These are phyloP conservation scores for Zosterops pallidus DNA, from an alignment of 2,113 vertebrate genomes.

Conservation along the genomic window DNA sequence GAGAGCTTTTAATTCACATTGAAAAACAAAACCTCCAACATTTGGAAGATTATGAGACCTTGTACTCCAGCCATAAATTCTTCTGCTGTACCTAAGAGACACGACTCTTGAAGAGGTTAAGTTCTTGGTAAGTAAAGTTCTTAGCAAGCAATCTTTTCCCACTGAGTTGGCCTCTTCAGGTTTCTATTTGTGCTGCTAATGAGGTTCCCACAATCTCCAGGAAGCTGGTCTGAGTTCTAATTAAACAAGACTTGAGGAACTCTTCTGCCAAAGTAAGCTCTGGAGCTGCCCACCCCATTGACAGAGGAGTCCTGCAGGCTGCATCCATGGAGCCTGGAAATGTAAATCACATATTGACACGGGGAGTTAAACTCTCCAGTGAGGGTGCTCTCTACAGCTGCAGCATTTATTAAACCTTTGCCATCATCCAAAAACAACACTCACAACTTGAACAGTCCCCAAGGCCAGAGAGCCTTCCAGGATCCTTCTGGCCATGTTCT, in stretches of 20 bases:
- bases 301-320: constrained; percentile 7
- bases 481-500: constrained; percentile 6
- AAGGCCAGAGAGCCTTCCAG: neutral
- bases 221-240: constrained; percentile 59
- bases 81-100: constrained; percentile 35
- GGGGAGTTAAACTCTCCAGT: neutral
- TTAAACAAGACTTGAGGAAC: constrained; percentile 52
- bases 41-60: neutral
- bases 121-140: constrained; percentile 57
- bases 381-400: constrained; percentile 51
- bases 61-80: neutral
- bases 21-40: neutral
- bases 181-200: constrained; percentile 63
- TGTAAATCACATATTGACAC: constrained; percentile 28
- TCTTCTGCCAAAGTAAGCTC: constrained; percentile 54
- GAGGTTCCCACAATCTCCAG: constrained; percentile 65
- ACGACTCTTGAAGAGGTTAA: constrained; percentile 22
- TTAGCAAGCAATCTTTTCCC: constrained; percentile 60
- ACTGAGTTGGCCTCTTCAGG: constrained; percentile 54
- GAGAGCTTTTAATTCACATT: neutral
- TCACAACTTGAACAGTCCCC: neutral
- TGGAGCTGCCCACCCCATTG: constrained; percentile 41
- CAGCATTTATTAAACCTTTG: constrained; percentile 42
- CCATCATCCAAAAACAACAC: constrained; percentile 49
- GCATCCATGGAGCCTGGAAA: constrained; percentile 15